phyloP scores from a whole-genome alignment of 2,797 vertebrate genomes.

The Galaxias olidus region DNA sequence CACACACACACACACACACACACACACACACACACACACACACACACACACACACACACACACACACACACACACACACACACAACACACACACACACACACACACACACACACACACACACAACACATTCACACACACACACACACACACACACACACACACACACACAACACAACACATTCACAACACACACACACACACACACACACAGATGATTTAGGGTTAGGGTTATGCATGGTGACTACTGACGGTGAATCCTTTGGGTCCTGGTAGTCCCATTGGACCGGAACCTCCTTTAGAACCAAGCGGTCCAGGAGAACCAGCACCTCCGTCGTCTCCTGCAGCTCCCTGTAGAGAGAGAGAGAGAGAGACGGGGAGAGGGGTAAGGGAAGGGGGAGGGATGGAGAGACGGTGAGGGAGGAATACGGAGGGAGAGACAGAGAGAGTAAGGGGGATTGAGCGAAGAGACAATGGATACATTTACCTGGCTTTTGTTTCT shows the following conservation, averaged over 20 bases:
- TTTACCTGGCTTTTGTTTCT: too few species aligned
- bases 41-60: background rate
- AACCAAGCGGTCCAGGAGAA: constrained; percentile 84
- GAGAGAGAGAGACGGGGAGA: background rate
- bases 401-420: background rate
- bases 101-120: background rate
- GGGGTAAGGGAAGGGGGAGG: background rate
- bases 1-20: background rate
- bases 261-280: constrained; percentile 97
- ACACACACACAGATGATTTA: background rate
- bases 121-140: background rate
- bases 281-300: constrained; percentile 82
- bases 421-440: constrained; percentile 8
- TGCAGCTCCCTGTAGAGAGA: constrained; percentile 78
- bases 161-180: too few species aligned
- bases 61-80: background rate
- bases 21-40: background rate
- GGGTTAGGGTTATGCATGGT: too few species aligned
- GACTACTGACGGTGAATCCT: constrained; percentile 86
- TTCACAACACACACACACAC: background rate
- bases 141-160: background rate
- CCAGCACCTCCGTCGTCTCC: constrained; percentile 95
- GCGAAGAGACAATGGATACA: too few species aligned
- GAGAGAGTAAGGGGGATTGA: background rate
- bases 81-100: background rate